These are phyloP conservation scores for Mirounga angustirostris DNA, from an alignment of 2,113 vertebrate species.

Conservation along the genomic window DNA sequence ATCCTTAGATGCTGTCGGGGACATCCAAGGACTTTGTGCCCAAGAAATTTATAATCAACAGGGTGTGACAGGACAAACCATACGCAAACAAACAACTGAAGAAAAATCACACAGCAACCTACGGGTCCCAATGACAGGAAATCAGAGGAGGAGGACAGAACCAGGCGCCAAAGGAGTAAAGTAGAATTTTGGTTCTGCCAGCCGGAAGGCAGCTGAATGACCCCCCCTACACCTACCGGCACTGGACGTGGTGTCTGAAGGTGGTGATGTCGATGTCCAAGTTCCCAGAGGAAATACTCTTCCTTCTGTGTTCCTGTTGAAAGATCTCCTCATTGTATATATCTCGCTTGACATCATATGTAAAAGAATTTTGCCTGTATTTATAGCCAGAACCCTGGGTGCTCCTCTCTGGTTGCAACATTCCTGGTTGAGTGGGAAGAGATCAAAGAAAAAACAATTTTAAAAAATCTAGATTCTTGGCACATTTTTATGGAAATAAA, in stretches of 20 bases:
- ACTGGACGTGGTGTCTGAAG: conserved; percentile 63
- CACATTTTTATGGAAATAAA: background rate
- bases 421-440: conserved; percentile 49
- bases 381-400: background rate
- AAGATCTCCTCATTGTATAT: conserved; percentile 85
- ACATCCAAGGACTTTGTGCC: background rate
- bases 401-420: conserved; percentile 29
- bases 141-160: conserved; percentile 30
- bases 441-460: background rate
- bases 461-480: background rate
- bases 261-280: background rate
- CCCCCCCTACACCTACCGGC: conserved; percentile 63
- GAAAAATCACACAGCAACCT: background rate
- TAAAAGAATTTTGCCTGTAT: background rate
- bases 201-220: background rate
- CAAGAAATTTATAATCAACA: background rate
- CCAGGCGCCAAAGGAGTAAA: background rate
- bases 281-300: background rate
- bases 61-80: background rate
- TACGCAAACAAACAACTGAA: background rate
- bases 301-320: conserved; percentile 77
- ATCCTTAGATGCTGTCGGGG: background rate
- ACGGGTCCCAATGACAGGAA: background rate
- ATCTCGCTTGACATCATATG: conserved; percentile 57
- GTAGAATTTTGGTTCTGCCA: background rate